Conservation (phyloP, 2,888 invertebrate genomes). For the Cerceris ruficornis region DNA sequence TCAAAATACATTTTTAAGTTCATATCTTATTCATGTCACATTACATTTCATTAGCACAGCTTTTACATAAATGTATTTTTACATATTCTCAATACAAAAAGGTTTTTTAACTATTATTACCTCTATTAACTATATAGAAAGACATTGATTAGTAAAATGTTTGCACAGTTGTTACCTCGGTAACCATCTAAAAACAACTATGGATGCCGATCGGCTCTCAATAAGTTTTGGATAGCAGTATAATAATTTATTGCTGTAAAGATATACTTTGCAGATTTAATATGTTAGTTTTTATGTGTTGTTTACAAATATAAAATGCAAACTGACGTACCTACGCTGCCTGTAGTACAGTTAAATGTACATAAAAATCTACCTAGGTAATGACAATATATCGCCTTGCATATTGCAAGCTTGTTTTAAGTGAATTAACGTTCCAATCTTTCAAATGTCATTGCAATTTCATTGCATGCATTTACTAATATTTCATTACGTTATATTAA, state of each 20-base stretch:
- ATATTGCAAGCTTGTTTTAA: slow-evolving; percentile 13
- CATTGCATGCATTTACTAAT: background rate
- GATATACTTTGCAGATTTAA: slow-evolving; percentile 31
- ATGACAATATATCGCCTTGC: slow-evolving; percentile 25
- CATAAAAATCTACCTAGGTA: slow-evolving; percentile 75
- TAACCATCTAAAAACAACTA: slow-evolving; percentile 75
- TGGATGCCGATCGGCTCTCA: slow-evolving; percentile 71
- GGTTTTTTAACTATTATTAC: slow-evolving; percentile 1
- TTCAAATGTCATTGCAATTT: background rate
- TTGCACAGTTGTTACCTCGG: slow-evolving; percentile 68
- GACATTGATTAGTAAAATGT: slow-evolving; percentile 54
- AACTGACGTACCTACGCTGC: slow-evolving; percentile 77
- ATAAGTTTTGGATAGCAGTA: slow-evolving; percentile 52
- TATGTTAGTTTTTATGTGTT: slow-evolving; percentile 51
- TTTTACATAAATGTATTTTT: too few species aligned
- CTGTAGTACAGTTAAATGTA: slow-evolving; percentile 75
- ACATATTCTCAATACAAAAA: background rate
- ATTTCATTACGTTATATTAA: background rate
- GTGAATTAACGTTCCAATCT: background rate
- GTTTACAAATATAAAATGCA: slow-evolving; percentile 74
- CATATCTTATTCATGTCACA: too few species aligned
- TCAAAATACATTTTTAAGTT: too few species aligned
- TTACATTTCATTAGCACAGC: too few species aligned
- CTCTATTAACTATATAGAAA: background rate
- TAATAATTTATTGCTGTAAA: slow-evolving; percentile 39